Conservation (phyloP, 2,113 vertebrate species). For the Brachyhypopomus gauderio region DNA sequence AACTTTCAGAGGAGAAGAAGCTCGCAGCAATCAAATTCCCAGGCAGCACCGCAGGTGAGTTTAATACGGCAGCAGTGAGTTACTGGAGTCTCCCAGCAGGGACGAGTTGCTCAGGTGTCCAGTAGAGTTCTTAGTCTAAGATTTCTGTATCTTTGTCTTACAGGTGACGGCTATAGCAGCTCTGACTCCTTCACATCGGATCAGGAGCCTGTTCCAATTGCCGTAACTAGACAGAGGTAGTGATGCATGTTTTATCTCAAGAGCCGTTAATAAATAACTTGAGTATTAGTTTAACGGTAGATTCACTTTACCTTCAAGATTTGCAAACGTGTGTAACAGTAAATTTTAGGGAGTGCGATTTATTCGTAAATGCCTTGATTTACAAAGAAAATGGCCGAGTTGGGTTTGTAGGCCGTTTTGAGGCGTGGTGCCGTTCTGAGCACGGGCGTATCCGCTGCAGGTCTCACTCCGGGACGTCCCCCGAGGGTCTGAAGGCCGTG, state of each 20-base stretch:
- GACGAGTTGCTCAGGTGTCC: too few species aligned
- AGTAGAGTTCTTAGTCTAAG: too few species aligned
- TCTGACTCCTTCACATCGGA: slow-evolving; percentile 96
- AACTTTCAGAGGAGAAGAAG: slow-evolving; percentile 90
- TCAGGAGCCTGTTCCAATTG: slow-evolving; percentile 87
- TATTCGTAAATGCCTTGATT: too few species aligned
- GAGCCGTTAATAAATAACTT: too few species aligned
- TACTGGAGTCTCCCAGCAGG: not conserved
- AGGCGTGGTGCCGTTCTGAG: not conserved
- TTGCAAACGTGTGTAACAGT: too few species aligned
- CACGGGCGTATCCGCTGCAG: slow-evolving; percentile 68
- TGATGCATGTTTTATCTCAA: slow-evolving; percentile 16
- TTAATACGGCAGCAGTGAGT: not conserved
- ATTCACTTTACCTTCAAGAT: too few species aligned
- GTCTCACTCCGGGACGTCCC: slow-evolving; percentile 96
- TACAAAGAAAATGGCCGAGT: not conserved
- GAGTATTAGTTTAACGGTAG: too few species aligned
- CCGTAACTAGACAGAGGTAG: slow-evolving; percentile 87
- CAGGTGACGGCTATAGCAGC: slow-evolving; percentile 95
- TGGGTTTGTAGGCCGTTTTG: slow-evolving; percentile 23
- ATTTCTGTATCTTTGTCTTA: not conserved
- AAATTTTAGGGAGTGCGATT: too few species aligned
- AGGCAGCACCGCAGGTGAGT: slow-evolving; percentile 87
- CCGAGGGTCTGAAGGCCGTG: slow-evolving; percentile 80
- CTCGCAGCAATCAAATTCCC: slow-evolving; percentile 89